Percentiles rank a stretch among this genome's conserved stretches.
These are phyloP conservation scores for Drosophila limbata DNA, from an alignment of 2,888 invertebrate genomes.

Conservation along the genomic window DNA sequence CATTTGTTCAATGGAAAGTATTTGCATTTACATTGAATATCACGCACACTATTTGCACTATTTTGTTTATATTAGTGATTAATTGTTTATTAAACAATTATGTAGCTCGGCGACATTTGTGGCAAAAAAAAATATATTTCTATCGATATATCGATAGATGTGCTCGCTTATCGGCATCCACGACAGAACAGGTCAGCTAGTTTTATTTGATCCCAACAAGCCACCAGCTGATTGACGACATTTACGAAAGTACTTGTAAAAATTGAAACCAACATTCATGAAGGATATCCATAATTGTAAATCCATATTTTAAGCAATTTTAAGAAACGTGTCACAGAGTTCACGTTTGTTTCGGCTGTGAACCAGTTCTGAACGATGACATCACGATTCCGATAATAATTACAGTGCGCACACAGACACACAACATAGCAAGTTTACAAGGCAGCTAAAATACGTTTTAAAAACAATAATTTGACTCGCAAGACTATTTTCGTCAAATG, in stretches of 20 bases:
- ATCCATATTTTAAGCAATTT: background rate
- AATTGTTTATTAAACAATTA: conserved; percentile 80
- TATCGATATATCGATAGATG: conserved; percentile 57
- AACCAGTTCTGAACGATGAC: conserved; percentile 50
- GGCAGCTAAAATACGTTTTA: background rate
- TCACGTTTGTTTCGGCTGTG: conserved; percentile 12
- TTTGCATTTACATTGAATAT: conserved; percentile 30
- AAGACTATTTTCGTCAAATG: background rate
- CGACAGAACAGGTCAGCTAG: conserved; percentile 3
- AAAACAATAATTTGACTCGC: background rate
- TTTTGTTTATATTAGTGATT: conserved; percentile 78
- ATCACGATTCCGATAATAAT: conserved; percentile 51
- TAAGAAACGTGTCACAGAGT: background rate
- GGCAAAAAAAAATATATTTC: conserved; percentile 40
- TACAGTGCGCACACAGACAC: conserved; percentile 17
- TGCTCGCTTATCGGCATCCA: conserved; percentile 16
- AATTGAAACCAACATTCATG: background rate
- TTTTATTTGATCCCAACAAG: conserved; percentile 1
- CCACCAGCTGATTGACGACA: background rate
- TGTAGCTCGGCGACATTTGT: conserved; percentile 65
- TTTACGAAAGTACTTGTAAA: background rate
- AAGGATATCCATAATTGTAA: background rate
- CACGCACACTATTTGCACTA: conserved; percentile 58
- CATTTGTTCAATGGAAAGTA: conserved; percentile 12
- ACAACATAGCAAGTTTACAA: background rate